These are phyloP conservation scores for Lerema accius DNA, from an alignment of 1,140 invertebrate genomes.

Conservation along the genomic window DNA sequence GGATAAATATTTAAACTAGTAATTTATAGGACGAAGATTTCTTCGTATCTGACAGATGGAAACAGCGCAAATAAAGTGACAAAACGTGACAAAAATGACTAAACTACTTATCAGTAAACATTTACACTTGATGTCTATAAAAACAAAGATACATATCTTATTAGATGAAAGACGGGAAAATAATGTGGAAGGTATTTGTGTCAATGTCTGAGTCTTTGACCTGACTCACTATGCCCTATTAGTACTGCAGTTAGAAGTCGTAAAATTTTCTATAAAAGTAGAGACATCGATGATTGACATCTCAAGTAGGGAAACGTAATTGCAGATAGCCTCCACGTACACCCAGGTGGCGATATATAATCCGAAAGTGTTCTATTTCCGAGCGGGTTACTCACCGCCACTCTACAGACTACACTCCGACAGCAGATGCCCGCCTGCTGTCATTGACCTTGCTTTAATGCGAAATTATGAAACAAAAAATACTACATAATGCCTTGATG, in stretches of 20 bases:
- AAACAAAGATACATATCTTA: neutral
- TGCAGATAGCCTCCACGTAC: slow-evolving; percentile 37
- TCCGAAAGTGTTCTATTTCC: slow-evolving; percentile 75
- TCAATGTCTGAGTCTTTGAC: slow-evolving; percentile 16
- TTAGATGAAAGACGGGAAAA: neutral
- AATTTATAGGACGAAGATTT: neutral
- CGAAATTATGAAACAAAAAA: slow-evolving; percentile 40
- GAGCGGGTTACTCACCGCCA: slow-evolving; percentile 65
- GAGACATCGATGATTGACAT: slow-evolving; percentile 33
- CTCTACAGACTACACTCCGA: slow-evolving; percentile 65
- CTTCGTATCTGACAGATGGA: neutral
- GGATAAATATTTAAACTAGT: neutral
- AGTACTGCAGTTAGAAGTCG: slow-evolving; percentile 13
- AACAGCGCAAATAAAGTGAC: neutral
- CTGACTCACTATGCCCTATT: slow-evolving; percentile 26
- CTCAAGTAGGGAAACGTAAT: slow-evolving; percentile 33
- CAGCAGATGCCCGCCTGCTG: slow-evolving; percentile 67
- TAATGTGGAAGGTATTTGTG: slow-evolving; percentile 13
- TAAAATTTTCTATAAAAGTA: slow-evolving; percentile 35
- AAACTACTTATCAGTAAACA: neutral
- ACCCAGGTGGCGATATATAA: slow-evolving; percentile 53
- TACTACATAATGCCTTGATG: slow-evolving; percentile 14
- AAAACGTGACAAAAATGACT: neutral
- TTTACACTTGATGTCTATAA: neutral
- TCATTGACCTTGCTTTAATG: slow-evolving; percentile 74